Percentiles rank a stretch among this genome's conserved stretches.
phyloP scores from a whole-genome alignment of 2,888 invertebrate genomes.

The Drosophila nr. fundita region DNA sequence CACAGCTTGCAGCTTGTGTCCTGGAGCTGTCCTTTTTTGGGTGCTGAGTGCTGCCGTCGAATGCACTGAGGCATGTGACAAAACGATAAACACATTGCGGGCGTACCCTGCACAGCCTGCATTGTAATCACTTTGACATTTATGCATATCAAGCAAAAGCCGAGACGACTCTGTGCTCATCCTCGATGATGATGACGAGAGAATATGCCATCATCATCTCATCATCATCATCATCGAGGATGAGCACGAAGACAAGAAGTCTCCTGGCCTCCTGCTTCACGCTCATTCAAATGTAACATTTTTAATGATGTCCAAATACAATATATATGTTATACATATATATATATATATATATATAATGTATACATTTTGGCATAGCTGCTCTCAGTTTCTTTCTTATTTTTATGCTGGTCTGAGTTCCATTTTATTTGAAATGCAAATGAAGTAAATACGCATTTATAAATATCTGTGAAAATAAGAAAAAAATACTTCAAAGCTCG shows the following conservation, averaged over 20 bases:
- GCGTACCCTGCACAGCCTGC: conserved; percentile 42
- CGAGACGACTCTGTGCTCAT: conserved; percentile 38
- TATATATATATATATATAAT: conserved; percentile 3
- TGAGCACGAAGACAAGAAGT: background rate
- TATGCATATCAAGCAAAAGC: conserved; percentile 82
- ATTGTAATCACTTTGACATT: conserved; percentile 84
- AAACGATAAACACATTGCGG: conserved; percentile 83
- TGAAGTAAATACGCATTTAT: conserved; percentile 68
- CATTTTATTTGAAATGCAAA: conserved; percentile 78
- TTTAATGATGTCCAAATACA: conserved; percentile 83
- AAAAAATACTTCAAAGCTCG: conserved; percentile 65
- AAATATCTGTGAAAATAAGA: conserved; percentile 19
- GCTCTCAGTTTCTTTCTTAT: conserved; percentile 47
- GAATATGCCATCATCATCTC: conserved; percentile 20
- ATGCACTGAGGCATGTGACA: conserved; percentile 79
- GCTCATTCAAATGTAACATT: conserved; percentile 79
- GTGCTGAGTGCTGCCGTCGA: conserved; percentile 43
- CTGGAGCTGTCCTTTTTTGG: conserved; percentile 55
- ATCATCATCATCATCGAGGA: conserved; percentile 14
- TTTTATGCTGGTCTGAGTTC: conserved; percentile 79
- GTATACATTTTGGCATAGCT: conserved; percentile 46
- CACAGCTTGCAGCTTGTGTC: conserved; percentile 31
- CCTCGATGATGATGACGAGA: no score
- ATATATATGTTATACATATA: conserved; percentile 16
- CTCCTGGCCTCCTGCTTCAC: conserved; percentile 10